Evolutionary conservation across 2,888 invertebrate species (phyloP).

Genomic region (Fragum fragum): DNA sequence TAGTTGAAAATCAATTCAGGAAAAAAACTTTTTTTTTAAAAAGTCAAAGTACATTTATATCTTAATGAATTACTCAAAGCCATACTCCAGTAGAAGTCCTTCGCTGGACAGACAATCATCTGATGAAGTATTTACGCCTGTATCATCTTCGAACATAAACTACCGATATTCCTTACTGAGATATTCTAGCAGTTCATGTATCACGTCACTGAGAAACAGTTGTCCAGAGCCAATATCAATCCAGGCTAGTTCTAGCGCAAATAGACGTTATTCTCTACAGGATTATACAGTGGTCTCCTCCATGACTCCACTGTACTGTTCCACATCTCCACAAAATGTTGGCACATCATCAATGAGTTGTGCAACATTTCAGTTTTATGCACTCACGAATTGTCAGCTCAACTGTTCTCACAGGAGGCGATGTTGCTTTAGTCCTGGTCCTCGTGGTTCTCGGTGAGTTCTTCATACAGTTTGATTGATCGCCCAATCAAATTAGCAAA

Average conservation of each 20-base stretch:
- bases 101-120: neutral
- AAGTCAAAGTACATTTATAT: too few relatives aligned
- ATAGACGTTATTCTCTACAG: neutral
- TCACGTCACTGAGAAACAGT: neutral
- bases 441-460: neutral
- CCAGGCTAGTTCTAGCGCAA: neutral
- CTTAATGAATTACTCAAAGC: neutral
- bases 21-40: too few relatives aligned
- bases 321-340: neutral
- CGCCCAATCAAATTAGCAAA: too few relatives aligned
- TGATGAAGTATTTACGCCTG: neutral
- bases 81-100: neutral
- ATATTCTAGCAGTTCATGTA: neutral
- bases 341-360: neutral
- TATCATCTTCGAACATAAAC: neutral
- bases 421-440: neutral
- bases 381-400: neutral
- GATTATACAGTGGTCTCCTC: neutral
- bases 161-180: neutral
- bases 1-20: too few relatives aligned
- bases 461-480: too few relatives aligned
- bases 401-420: constrained; percentile 2
- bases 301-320: neutral
- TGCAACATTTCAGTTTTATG: neutral
- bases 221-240: neutral